These are phyloP conservation scores for Hippocampus barbouri DNA, from an alignment of 2,113 vertebrate genomes.

Conservation along the genomic window DNA sequence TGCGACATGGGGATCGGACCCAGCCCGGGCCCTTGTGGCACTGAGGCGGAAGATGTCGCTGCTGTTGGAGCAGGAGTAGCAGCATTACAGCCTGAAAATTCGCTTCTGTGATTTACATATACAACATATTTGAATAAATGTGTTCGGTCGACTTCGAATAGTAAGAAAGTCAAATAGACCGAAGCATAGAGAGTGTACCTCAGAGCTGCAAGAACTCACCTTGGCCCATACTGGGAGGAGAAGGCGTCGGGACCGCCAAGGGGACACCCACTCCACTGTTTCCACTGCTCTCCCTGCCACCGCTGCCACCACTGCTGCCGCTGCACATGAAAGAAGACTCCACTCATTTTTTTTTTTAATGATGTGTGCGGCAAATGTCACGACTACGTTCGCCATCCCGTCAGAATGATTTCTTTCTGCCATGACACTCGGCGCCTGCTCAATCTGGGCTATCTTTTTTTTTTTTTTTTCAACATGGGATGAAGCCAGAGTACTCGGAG, in stretches of 20 bases:
- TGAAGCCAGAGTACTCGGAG: no score
- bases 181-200: neutral
- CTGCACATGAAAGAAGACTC: slow-evolving; percentile 52
- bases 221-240: slow-evolving; percentile 89
- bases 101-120: neutral
- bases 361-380: slow-evolving; percentile 6
- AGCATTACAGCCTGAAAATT: neutral
- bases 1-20: slow-evolving; percentile 96
- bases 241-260: slow-evolving; percentile 94
- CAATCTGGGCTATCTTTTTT: no score
- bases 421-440: neutral
- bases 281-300: slow-evolving; percentile 93
- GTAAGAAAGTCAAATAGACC: neutral
- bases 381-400: neutral
- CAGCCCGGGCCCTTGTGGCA: slow-evolving; percentile 78
- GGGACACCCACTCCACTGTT: slow-evolving; percentile 89
- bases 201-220: slow-evolving; percentile 65
- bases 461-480: no score
- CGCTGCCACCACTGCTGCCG: slow-evolving; percentile 93
- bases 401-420: neutral
- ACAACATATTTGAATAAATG: neutral
- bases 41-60: slow-evolving; percentile 77
- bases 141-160: neutral
- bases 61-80: slow-evolving; percentile 57
- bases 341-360: neutral